Base-by-base conservation (phyloP, 2,797 vertebrate species). In the Poecilia picta region DNA sequence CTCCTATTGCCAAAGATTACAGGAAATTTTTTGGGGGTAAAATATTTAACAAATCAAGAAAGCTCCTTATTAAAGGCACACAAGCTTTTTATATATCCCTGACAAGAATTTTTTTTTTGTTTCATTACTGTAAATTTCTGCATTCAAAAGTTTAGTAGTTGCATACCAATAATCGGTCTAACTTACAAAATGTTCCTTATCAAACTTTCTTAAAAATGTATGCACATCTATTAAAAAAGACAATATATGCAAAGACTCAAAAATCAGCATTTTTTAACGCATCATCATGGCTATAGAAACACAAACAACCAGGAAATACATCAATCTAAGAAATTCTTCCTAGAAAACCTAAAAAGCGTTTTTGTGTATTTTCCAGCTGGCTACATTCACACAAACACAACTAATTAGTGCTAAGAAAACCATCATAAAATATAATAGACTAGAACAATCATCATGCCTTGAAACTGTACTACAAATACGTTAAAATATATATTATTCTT, bases 391-490 rank as follows among this genome's bases (percentile, higher is more conserved):
- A 59, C 47, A 8, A 45, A 72, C 8, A 36, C 18, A 78, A 79
- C 20, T 84, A 82, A 85, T 80, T 55, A 59, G 23, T 15, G 3
- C 11, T 83, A 41, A 85, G 83, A 82, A 79, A 25, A 77, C 64
- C 53, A 77, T 41, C 83, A 57, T 18, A 75, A 87, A 80, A 79
- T 25, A 66, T 12, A n/a, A 41, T 1, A 68, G 36, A 68, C 18
- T 5, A 16, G 23, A 75, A 28, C 57, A 23, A 57, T 31, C 68
- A 70, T 71, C 78, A 80, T 83, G 83, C 87, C 68, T 90, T 79
- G 64, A 85, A 89, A 89, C 25, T 71, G 51, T 39, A 76, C 80
- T 87, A 80, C 78, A 87, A 87, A 89, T 62, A 86, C 51, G 23
- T 49, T 33, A 72, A 78, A 73, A 74, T 74, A 36, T 73, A 53